phyloP scores from a whole-genome alignment of 1,140 invertebrate species.

The Agraylea sexmaculata region DNA sequence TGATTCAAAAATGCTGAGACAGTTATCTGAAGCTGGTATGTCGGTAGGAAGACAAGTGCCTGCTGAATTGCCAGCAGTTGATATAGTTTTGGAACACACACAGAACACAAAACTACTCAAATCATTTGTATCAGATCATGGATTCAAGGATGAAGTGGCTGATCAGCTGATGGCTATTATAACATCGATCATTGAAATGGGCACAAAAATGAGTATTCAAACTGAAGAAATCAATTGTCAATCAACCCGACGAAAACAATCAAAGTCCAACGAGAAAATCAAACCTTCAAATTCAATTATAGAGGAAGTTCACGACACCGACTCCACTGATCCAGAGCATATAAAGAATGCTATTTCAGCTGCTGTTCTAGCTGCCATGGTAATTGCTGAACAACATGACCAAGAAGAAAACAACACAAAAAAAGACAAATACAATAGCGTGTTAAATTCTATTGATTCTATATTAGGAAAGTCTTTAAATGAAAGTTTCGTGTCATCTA shows the following conservation, averaged over 20 bases:
- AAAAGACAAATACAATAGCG: slow-evolving; percentile 40
- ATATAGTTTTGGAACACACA: slow-evolving; percentile 47
- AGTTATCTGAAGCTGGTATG: slow-evolving; percentile 57
- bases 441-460: slow-evolving; percentile 44
- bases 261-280: slow-evolving; percentile 18
- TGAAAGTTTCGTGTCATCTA: slow-evolving; percentile 34
- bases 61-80: slow-evolving; percentile 47
- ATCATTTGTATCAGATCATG: slow-evolving; percentile 38
- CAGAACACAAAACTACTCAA: slow-evolving; percentile 37
- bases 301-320: slow-evolving; percentile 23
- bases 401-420: slow-evolving; percentile 36
- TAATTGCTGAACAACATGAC: slow-evolving; percentile 39
- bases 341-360: slow-evolving; percentile 42
- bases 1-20: slow-evolving; percentile 52
- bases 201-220: slow-evolving; percentile 34
- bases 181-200: slow-evolving; percentile 39
- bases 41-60: slow-evolving; percentile 53
- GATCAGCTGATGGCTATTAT: slow-evolving; percentile 40
- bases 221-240: slow-evolving; percentile 25
- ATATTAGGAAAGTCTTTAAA: slow-evolving; percentile 34
- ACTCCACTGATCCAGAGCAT: slow-evolving; percentile 32
- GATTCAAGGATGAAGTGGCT: slow-evolving; percentile 38
- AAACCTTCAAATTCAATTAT: slow-evolving; percentile 13
- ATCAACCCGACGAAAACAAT: slow-evolving; percentile 23
- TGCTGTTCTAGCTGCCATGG: slow-evolving; percentile 43